Base-by-base conservation (phyloP, 2,888 invertebrate genomes). In the Acleris laterana region DNA sequence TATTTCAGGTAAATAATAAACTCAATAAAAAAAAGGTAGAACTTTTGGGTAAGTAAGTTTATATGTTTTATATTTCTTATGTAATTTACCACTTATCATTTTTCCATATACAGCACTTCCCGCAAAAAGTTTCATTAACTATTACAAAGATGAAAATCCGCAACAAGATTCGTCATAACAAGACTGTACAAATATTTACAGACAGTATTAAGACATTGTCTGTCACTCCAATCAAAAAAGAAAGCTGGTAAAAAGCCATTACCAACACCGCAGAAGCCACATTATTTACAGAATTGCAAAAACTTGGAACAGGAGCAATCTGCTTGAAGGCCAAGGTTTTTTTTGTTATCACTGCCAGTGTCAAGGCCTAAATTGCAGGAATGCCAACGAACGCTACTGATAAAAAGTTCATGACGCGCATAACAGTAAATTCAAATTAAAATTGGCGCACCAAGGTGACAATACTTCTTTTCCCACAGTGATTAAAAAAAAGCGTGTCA, bases 161-260 rank as follows among this genome's bases (percentile, higher is more conserved):
- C 32, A 32, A 32, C 32, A 32, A 32, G 9, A 32, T 9, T 32
- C 25, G 25, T 25, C 25, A 25, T 25, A 25, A 25, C 25, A 25
- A 25, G 5, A 25, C 5, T n/a, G 1, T 32, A 9, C 32, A 32
- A 32, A 32, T 32, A 32, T 32, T 32, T 32, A 32, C 32, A 9
- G 2, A 32, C 9, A 32, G 1, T 13, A 38, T 38, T 38, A 38
- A 38, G 38, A 38, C 13, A 38, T 38, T 38, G 38, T 13, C 55
- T 46, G 59, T 50, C 48, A 56, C 13, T 51, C 20, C 20, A 28
- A 77, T 77, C 77, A 77, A 77, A 72, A 74, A 82, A 80, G 81
- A 83, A 82, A 82, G 80, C 76, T 74, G 61, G 76, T 74, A 84
- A 84, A 84, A 83, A 84, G 71, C 70, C 38, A 38, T 38, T 38